Conservation (phyloP, 1,140 invertebrate genomes). For the Anoplophora glabripennis region DNA sequence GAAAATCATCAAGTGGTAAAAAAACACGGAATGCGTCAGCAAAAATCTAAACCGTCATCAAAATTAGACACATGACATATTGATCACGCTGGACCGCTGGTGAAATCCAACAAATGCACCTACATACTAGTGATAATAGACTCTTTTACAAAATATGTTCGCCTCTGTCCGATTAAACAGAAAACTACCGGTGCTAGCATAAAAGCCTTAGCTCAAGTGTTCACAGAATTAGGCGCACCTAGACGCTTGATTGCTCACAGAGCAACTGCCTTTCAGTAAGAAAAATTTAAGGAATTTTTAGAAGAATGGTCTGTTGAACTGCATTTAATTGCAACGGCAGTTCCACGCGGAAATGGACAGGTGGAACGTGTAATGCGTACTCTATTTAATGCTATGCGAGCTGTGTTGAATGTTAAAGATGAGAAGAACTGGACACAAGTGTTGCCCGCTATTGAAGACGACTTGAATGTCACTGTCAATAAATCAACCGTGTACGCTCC, state of each 20-base stretch:
- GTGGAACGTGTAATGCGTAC: conserved; percentile 25
- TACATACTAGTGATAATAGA: too few species aligned
- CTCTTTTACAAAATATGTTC: too few species aligned
- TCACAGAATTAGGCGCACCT: conserved; percentile 11
- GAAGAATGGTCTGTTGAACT: conserved; percentile 11
- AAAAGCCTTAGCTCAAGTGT: conserved; percentile 6
- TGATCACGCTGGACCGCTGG: too few species aligned
- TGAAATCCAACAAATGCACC: too few species aligned
- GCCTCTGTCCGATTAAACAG: not conserved
- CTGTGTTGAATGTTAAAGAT: conserved; percentile 14
- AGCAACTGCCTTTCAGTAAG: conserved; percentile 12
- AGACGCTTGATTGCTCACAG: conserved; percentile 15
- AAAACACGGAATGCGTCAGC: too few species aligned
- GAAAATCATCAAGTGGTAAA: too few species aligned
- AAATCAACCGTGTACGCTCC: too few species aligned
- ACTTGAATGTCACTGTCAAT: too few species aligned
- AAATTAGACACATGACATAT: too few species aligned
- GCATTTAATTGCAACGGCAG: conserved; percentile 24
- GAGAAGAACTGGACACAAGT: conserved; percentile 21
- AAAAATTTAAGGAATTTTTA: conserved; percentile 10
- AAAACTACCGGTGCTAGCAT: conserved; percentile 21
- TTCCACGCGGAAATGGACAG: conserved; percentile 22
- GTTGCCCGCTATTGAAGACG: too few species aligned
- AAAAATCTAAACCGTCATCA: too few species aligned
- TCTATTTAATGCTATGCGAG: conserved; percentile 21